Percentiles rank a stretch among this genome's conserved stretches.
phyloP scores from a whole-genome alignment of 2,888 invertebrate species.

The Saturnia pavonia region DNA sequence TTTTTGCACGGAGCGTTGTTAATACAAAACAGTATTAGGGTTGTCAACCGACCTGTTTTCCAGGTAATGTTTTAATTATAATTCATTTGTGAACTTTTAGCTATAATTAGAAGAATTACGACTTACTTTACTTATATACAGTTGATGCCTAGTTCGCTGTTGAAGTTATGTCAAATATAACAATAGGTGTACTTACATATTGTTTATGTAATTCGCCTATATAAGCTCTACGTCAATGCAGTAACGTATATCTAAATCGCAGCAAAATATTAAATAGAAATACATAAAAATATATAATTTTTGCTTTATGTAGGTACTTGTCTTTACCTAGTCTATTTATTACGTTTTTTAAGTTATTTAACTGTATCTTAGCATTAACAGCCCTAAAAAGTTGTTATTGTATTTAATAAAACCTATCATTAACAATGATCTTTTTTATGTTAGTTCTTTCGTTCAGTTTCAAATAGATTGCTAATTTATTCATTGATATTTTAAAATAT shows the following conservation, averaged over 20 bases:
- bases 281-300: no score
- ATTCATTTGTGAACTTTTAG: neutral
- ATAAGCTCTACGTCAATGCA: no score
- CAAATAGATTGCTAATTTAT: neutral
- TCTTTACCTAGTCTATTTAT: no score
- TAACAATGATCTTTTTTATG: neutral
- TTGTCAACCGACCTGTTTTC: neutral
- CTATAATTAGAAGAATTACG: neutral
- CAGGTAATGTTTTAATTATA: neutral
- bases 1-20: constrained; percentile 26
- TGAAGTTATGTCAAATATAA: no score
- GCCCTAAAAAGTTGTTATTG: neutral
- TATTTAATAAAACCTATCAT: constrained; percentile 3
- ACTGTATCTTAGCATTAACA: neutral
- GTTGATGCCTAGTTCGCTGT: no score
- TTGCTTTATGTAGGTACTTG: no score
- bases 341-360: no score
- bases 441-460: neutral
- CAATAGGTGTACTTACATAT: no score
- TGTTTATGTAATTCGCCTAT: no score
- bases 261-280: no score
- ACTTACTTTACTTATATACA: no score
- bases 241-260: no score
- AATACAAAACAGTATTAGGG: constrained; percentile 10
- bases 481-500: neutral